Base-by-base conservation (phyloP, 2,113 vertebrate species). In the Corythornis vintsioides region DNA sequence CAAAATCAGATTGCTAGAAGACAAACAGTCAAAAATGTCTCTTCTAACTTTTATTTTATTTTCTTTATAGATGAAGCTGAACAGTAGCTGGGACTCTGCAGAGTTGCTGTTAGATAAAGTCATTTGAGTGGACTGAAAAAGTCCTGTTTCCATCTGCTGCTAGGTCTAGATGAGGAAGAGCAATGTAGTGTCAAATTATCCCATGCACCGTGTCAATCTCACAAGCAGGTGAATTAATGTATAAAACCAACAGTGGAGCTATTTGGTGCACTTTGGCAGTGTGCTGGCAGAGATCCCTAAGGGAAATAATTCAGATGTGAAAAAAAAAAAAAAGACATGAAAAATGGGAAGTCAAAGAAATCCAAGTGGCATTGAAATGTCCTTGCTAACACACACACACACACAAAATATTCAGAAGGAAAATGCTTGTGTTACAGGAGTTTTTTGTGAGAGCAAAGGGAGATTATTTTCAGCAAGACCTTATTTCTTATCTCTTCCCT, bases 261-360 rank as follows among this genome's bases (percentile, higher is more conserved):
- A 17, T 45, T 31, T 52, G 66, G 21, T 48, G 33, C 52, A 15
- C 18, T 61, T 64, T 16, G 60, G 50, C 16, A 60, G 22, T 0
- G 0, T 43, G 26, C 33, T 60, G 33, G 38, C 0, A 0, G 25
- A 42, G 72, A 14, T 22, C 50, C 21, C 50, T n/a, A 29, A n/a
- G 13, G 28, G 29, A 70, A 87, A n/a, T 48, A 48, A 43, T 33
- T 61, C 42, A 45, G 24, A 20, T 45, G n/a, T 64, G 66, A 67
- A 69, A 56, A 60, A 17, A 60, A 52, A 35, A 38, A 38, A 38
- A 38, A 38, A 38, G 24, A 11, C n/a, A 31, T 31, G 17, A 38
- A 47, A 72, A 73, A 71, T 8, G 7, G 29, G 25, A 73, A 78
- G 70, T n/a, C 33, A 25, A 52, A 75, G n/a, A 81, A 65, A 60